Evolutionary conservation across 1,140 invertebrate species (phyloP).

Genomic region (Drosophila varians): DNA sequence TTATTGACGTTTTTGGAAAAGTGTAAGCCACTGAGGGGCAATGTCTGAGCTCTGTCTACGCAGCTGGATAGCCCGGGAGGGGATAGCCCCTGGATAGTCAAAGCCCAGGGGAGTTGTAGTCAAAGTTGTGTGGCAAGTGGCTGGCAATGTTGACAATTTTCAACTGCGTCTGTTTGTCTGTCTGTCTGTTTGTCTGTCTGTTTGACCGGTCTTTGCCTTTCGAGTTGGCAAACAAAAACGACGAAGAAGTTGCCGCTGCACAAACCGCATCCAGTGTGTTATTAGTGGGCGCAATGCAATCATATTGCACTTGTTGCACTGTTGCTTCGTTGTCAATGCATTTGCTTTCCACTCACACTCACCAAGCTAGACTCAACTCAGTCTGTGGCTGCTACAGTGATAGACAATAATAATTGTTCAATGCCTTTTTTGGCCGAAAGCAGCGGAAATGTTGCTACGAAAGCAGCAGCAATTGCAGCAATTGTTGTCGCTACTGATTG

Average conservation of each 20-base stretch:
- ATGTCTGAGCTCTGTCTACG: slow-evolving; percentile 71
- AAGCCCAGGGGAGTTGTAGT: slow-evolving; percentile 28
- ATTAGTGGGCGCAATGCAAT: slow-evolving; percentile 56
- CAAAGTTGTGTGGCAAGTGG: slow-evolving; percentile 53
- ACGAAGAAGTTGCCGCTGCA: slow-evolving; percentile 19
- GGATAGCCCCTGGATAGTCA: not conserved
- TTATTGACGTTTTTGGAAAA: slow-evolving; percentile 49
- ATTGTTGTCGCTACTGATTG: slow-evolving; percentile 17
- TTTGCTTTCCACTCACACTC: slow-evolving; percentile 52
- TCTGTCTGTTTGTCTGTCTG: slow-evolving; percentile 35
- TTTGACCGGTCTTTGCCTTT: slow-evolving; percentile 75
- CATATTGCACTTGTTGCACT: slow-evolving; percentile 36
- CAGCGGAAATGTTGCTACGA: slow-evolving; percentile 54
- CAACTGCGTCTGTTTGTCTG: slow-evolving; percentile 25
- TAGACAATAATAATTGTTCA: slow-evolving; percentile 57
- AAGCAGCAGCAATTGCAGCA: not conserved
- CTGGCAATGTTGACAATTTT: slow-evolving; percentile 72
- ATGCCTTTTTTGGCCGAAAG: slow-evolving; percentile 66
- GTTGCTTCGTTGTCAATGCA: slow-evolving; percentile 23
- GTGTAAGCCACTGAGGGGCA: slow-evolving; percentile 38
- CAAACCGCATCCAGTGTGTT: slow-evolving; percentile 23
- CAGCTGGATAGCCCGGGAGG: slow-evolving; percentile 64
- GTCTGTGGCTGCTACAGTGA: not conserved
- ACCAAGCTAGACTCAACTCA: not conserved
- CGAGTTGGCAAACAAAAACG: slow-evolving; percentile 44